Conservation (phyloP, 2,113 vertebrate genomes). For the Aythya baeri region DNA sequence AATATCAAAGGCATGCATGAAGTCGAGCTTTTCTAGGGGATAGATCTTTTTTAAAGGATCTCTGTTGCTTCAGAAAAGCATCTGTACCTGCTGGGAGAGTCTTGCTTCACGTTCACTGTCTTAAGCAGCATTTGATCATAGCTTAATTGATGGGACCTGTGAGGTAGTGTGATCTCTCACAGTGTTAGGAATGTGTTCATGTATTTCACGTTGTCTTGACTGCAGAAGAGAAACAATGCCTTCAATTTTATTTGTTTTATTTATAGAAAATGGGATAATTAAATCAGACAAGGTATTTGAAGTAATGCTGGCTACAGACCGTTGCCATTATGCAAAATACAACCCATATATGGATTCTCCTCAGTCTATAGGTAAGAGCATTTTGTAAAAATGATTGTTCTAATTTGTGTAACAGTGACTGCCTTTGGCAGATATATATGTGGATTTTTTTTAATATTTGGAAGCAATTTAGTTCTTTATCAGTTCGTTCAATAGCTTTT, state of each 20-base stretch:
- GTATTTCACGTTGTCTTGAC: not conserved
- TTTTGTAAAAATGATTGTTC: not conserved
- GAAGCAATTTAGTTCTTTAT: not conserved
- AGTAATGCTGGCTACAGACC: constrained; percentile 97
- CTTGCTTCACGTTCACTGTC: not conserved
- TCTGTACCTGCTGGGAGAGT: not conserved
- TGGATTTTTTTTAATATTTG: not conserved
- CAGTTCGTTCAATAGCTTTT: not conserved
- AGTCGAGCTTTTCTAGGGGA: not conserved
- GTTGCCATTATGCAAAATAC: constrained; percentile 93
- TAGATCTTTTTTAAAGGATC: not conserved
- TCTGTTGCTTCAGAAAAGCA: not conserved
- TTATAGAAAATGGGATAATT: constrained; percentile 98
- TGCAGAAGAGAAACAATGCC: not conserved
- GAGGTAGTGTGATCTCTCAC: not conserved
- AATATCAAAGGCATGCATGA: not conserved
- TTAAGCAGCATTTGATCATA: not conserved
- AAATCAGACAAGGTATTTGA: constrained; percentile 98
- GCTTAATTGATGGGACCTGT: not conserved
- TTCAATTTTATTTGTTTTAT: constrained; percentile 16
- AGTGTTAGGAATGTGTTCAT: not conserved
- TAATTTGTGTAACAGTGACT: not conserved
- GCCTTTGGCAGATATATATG: not conserved
- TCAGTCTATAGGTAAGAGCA: constrained; percentile 93
- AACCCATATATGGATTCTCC: constrained; percentile 99